Evolutionary conservation across 2,888 invertebrate genomes (phyloP), one percentile per base, ranked within the genome.

Genomic region (Antheraea yamamai): DNA sequence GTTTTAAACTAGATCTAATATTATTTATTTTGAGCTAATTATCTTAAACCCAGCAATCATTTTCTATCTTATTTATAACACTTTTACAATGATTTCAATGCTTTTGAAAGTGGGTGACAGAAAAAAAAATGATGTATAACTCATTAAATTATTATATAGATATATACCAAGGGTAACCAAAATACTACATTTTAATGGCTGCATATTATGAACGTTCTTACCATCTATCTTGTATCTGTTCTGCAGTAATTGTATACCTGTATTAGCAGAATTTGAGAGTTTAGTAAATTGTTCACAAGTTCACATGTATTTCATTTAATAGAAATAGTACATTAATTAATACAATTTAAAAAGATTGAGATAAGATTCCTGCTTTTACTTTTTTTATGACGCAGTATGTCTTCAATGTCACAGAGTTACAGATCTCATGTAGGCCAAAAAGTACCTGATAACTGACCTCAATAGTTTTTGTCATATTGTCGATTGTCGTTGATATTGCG

Each of bases 391-490:
- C 26, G 26, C 64, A 12, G 14, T 26, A 64, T 14, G 14, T 66
- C 7, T 26, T 14, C 64, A 66, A 66, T 64, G 16, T 16, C 6
- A 30, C 16, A 14, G 14, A 66, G 14, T 66, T 66, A 66, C 30
- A 14, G 16, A 66, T 2, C 30, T 6, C 30, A 66, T 16, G 14
- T 66, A 3, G 1, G 4, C 12, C 64, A 66, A 30, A 26, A 30
- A 16, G 26, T 30, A n/a, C 12, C 61, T 61, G 7, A 23, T 66
- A 66, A 16, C 26, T 70, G 70, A 70, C 70, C 70, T 39, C 39
- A 70, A n/a, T 70, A 39, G 70, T 20, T 39, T 70, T 39, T 70
- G 39, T n/a, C 18, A 39, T 39, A 70, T 70, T 39, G 39, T 70
- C 3, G 12, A 23, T 3, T 30, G 26, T 26, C 26, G 35, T 18